These are phyloP conservation scores for Scaptomyza reducta DNA, from an alignment of 2,888 invertebrate species.

Conservation along the genomic window DNA sequence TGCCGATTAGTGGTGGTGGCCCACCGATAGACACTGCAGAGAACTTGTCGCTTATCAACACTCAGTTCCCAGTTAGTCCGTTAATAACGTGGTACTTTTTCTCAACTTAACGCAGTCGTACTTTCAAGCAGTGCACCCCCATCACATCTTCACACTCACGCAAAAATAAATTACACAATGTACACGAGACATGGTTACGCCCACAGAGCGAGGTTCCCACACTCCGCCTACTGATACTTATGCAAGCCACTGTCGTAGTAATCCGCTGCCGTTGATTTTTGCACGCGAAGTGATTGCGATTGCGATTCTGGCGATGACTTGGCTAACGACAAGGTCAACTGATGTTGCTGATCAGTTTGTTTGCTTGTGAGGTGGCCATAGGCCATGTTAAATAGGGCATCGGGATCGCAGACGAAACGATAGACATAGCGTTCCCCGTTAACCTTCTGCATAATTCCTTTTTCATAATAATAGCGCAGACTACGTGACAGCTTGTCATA, in stretches of 20 bases:
- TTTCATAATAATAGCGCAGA: conserved; percentile 97
- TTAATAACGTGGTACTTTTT: conserved; percentile 18
- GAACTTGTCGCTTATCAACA: conserved; percentile 10
- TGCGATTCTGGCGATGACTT: conserved; percentile 61
- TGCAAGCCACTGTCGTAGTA: conserved; percentile 71
- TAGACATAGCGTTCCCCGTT: conserved; percentile 98
- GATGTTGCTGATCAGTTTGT: conserved; percentile 63
- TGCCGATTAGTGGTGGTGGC: conserved; percentile 12
- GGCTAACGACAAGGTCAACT: conserved; percentile 62
- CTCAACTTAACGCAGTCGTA: conserved; percentile 24
- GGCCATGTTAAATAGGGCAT: conserved; percentile 94
- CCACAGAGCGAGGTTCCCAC: conserved; percentile 54
- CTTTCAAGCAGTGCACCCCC: conserved; percentile 7
- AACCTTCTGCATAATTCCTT: conserved; percentile 99
- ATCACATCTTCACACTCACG: conserved; percentile 29
- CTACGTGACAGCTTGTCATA: conserved; percentile 97
- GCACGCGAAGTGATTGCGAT: conserved; percentile 60
- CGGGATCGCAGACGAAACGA: conserved; percentile 98
- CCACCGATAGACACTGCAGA: conserved; percentile 17
- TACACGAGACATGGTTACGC: conserved; percentile 63
- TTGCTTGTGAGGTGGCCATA: conserved; percentile 84
- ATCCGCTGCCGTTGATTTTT: conserved; percentile 55
- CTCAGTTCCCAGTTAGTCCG: conserved; percentile 10
- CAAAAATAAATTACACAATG: conserved; percentile 74
- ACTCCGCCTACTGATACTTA: conserved; percentile 64